phyloP scores from a whole-genome alignment of 2,113 vertebrate genomes.

The Cheilinus undulatus region DNA sequence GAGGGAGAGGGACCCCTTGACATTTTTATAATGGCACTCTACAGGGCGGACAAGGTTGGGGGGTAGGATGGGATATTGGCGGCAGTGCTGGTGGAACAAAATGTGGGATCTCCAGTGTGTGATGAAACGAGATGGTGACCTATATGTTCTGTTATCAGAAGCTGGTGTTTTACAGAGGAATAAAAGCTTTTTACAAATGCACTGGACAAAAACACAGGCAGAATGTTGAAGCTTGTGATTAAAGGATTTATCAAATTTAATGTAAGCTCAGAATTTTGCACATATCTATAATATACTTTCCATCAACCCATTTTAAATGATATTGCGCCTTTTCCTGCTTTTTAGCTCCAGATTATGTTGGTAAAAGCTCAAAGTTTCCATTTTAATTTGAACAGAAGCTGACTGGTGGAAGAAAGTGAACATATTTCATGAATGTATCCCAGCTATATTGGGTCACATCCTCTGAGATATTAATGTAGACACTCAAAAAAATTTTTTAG shows the following conservation, averaged over 20 bases:
- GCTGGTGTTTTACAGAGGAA: not conserved
- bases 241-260: too few species aligned
- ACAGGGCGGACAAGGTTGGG: slow-evolving; percentile 76
- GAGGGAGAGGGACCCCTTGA: slow-evolving; percentile 75
- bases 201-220: slow-evolving; percentile 18
- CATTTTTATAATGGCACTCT: slow-evolving; percentile 84
- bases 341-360: not conserved
- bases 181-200: not conserved
- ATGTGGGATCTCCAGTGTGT: slow-evolving; percentile 49
- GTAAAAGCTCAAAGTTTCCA: slow-evolving; percentile 9
- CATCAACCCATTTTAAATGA: slow-evolving; percentile 10
- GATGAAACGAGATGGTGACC: slow-evolving; percentile 46
- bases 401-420: slow-evolving; percentile 44
- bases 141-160: slow-evolving; percentile 25
- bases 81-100: slow-evolving; percentile 58
- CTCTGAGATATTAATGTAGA: slow-evolving; percentile 52
- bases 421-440: slow-evolving; percentile 40
- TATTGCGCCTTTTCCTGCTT: not conserved
- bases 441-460: slow-evolving; percentile 44
- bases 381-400: slow-evolving; percentile 5
- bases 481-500: slow-evolving; percentile 43
- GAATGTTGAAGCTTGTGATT: not conserved
- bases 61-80: slow-evolving; percentile 59
- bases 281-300: too few species aligned
- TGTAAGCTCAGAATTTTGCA: too few species aligned